Percentiles rank a stretch among this genome's conserved stretches.
phyloP scores from a whole-genome alignment of 2,888 invertebrate genomes.

The Diarsia mendica region DNA sequence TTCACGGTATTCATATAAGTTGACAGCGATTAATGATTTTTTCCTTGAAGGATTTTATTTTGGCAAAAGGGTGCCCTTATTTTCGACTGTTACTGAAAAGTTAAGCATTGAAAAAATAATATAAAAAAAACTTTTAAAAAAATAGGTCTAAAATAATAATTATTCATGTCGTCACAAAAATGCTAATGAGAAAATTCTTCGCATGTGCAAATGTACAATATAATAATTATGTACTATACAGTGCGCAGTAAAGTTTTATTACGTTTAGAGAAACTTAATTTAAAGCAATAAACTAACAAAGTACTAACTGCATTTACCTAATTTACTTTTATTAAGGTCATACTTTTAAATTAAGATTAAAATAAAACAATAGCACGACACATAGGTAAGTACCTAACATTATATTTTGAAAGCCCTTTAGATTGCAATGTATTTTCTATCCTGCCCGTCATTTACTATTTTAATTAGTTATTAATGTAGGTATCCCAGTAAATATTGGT shows the following conservation, averaged over 20 bases:
- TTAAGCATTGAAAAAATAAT: no score
- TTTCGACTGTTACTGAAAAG: no score
- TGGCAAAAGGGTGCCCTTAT: no score
- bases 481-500: no score
- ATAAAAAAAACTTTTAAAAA: no score
- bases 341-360: background rate
- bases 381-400: background rate
- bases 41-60: no score
- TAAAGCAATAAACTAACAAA: background rate
- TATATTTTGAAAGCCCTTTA: background rate
- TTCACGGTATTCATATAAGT: no score
- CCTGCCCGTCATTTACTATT: background rate
- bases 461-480: background rate
- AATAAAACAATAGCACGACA: background rate
- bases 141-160: no score
- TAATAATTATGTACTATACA: background rate
- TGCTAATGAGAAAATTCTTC: background rate
- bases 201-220: background rate
- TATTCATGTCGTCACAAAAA: background rate
- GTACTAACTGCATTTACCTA: background rate
- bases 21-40: no score
- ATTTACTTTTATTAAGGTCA: background rate
- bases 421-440: background rate
- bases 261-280: background rate
- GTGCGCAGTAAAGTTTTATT: constrained; percentile 1